phyloP scores from a whole-genome alignment of 64 coral and sea anemone species.

The Stylophora pistillata region DNA sequence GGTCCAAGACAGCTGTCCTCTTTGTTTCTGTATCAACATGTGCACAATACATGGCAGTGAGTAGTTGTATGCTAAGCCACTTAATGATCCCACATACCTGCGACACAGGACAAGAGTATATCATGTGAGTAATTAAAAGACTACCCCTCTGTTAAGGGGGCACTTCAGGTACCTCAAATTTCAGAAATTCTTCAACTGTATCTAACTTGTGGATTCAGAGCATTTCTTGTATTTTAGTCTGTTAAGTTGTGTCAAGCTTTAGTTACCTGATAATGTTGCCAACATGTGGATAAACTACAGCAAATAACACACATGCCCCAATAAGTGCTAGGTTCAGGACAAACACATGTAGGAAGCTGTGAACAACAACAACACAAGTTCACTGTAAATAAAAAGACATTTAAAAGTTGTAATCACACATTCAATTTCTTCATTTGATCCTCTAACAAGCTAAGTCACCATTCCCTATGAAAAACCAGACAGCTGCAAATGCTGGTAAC shows the following conservation, averaged over 20 bases:
- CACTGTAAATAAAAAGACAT: background rate
- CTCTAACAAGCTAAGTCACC: no score
- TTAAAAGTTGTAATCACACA: background rate
- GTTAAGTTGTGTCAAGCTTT: no score
- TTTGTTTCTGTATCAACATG: slow-evolving; percentile 41
- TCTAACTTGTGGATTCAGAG: no score
- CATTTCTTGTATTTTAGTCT: no score
- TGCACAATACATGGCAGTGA: slow-evolving; percentile 66
- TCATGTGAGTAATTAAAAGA: background rate
- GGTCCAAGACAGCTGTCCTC: slow-evolving; percentile 1
- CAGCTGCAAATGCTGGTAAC: no score
- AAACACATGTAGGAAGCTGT: slow-evolving; percentile 78
- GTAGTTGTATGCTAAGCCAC: slow-evolving; percentile 73
- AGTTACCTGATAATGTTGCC: slow-evolving; percentile 91
- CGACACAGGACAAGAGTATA: no score
- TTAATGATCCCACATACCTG: slow-evolving; percentile 68
- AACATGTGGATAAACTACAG: slow-evolving; percentile 86
- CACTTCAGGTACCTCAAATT: no score
- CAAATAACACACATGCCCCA: slow-evolving; percentile 57
- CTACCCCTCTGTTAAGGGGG: no score
- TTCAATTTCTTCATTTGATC: no score
- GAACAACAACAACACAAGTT: background rate
- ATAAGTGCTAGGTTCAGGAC: slow-evolving; percentile 76
- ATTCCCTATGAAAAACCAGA: no score
- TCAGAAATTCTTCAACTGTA: no score